Conservation (phyloP, 1,140 invertebrate species). For the Monochamus saltuarius region DNA sequence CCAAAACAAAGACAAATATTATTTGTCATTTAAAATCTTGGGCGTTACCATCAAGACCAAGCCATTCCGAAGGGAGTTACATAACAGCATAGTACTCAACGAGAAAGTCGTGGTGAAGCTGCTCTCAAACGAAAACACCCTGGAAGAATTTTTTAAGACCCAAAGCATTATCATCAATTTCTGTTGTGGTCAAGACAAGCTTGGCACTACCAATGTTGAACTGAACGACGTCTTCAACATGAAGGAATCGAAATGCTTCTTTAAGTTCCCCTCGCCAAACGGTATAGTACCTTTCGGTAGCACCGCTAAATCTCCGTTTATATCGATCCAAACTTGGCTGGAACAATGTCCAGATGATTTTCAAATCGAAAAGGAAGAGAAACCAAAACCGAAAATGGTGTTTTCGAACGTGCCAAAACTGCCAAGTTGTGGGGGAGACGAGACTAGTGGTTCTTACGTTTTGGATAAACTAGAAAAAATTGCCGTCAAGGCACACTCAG, state of each 20-base stretch:
- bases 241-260: constrained; percentile 25
- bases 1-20: constrained; percentile 35
- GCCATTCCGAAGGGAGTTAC: constrained; percentile 38
- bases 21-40: constrained; percentile 43
- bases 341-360: not conserved
- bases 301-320: constrained; percentile 23
- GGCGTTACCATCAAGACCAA: constrained; percentile 46
- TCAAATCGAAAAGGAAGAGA: constrained; percentile 10
- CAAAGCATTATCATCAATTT: constrained; percentile 39
- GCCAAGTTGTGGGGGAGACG: no score
- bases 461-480: constrained; percentile 21
- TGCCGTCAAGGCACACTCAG: constrained; percentile 9
- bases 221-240: constrained; percentile 28
- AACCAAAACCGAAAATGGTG: constrained; percentile 9
- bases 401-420: constrained; percentile 11
- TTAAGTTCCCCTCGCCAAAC: constrained; percentile 35
- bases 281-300: constrained; percentile 31
- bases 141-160: constrained; percentile 39
- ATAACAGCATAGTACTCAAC: constrained; percentile 37
- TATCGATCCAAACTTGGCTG: constrained; percentile 26
- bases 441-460: not conserved
- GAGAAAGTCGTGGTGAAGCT: constrained; percentile 46
- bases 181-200: constrained; percentile 32
- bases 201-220: constrained; percentile 38
- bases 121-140: constrained; percentile 29